These are phyloP conservation scores for Ptychoptera albimana DNA, from an alignment of 2,888 invertebrate genomes.

Conservation along the genomic window DNA sequence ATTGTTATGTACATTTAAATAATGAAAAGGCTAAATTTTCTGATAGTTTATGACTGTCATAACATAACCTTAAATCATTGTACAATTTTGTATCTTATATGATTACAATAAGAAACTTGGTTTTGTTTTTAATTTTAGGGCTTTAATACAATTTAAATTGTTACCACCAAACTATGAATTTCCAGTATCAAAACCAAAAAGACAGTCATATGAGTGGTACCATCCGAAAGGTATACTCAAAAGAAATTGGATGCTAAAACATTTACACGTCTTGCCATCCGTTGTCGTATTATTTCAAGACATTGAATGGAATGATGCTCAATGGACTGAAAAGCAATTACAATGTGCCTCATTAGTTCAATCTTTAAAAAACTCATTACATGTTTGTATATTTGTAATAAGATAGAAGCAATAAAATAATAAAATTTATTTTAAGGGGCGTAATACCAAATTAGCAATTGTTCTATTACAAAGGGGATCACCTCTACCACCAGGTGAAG, in stretches of 20 bases:
- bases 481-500: slow-evolving; percentile 63
- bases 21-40: not conserved
- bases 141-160: slow-evolving; percentile 69
- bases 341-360: slow-evolving; percentile 87
- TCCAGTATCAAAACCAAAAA: slow-evolving; percentile 71
- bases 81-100: not conserved
- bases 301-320: slow-evolving; percentile 89
- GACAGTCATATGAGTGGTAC: slow-evolving; percentile 89
- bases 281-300: slow-evolving; percentile 92
- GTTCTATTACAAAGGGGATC: slow-evolving; percentile 80
- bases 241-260: slow-evolving; percentile 89
- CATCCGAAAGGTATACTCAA: slow-evolving; percentile 88
- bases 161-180: slow-evolving; percentile 73
- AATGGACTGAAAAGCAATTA: slow-evolving; percentile 89
- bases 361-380: slow-evolving; percentile 41
- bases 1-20: not conserved
- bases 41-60: not conserved
- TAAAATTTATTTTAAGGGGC: slow-evolving; percentile 16
- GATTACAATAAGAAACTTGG: slow-evolving; percentile 4
- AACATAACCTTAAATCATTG: slow-evolving; percentile 2
- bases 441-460: slow-evolving; percentile 57
- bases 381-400: slow-evolving; percentile 11
- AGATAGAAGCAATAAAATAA: not conserved
- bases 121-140: slow-evolving; percentile 33
- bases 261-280: slow-evolving; percentile 76